Evolutionary conservation across 2,797 vertebrate genomes (phyloP).

Genomic region (Cryptoblepharus egeriae): DNA sequence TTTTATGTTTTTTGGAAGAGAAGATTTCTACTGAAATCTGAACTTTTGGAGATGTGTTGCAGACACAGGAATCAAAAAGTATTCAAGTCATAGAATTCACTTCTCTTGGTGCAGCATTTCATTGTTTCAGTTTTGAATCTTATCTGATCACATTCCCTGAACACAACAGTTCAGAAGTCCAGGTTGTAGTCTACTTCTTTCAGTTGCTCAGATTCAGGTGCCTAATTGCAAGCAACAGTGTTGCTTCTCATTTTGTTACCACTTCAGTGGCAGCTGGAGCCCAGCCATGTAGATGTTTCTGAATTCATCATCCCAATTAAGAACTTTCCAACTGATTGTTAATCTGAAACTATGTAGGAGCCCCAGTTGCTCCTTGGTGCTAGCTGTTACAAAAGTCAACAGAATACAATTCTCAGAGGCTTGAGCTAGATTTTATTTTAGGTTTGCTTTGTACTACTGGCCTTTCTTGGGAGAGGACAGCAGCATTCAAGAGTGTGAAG

Average conservation of each 20-base stretch:
- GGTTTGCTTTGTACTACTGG: constrained; percentile 4
- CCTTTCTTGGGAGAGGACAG: constrained; percentile 13
- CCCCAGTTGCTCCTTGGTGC: neutral
- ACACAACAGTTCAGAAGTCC: neutral
- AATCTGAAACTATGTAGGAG: too few species aligned
- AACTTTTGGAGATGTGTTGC: neutral
- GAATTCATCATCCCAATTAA: neutral
- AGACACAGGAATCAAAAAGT: neutral
- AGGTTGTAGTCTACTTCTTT: neutral
- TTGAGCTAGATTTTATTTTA: constrained; percentile 41
- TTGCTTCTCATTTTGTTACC: neutral
- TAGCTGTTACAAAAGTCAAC: neutral
- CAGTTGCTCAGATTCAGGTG: neutral
- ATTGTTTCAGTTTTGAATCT: neutral
- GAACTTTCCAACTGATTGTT: too few species aligned
- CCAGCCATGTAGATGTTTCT: neutral
- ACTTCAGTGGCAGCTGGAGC: neutral
- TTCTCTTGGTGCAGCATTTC: neutral
- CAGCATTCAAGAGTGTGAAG: constrained; percentile 6
- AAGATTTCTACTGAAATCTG: neutral
- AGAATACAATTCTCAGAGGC: neutral
- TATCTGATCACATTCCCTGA: neutral
- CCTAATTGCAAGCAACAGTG: neutral
- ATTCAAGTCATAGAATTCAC: neutral
- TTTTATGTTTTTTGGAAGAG: neutral